These are phyloP conservation scores for Sternarchorhynchus goeldii DNA, from an alignment of 2,797 vertebrate species.

Conservation along the genomic window DNA sequence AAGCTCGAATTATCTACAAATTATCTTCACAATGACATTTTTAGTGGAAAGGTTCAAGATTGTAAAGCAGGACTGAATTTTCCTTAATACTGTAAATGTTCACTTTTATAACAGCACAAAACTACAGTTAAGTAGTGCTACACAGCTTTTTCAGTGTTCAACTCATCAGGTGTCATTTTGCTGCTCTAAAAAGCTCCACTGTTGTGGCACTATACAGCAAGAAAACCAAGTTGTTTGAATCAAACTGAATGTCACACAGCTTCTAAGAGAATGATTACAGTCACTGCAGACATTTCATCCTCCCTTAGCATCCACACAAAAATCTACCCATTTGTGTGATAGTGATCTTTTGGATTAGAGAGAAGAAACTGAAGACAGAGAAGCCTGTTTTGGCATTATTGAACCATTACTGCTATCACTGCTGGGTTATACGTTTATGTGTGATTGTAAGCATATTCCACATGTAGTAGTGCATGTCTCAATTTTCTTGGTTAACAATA, in stretches of 20 bases:
- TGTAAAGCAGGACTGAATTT: constrained; percentile 4
- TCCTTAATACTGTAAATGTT: too few species aligned
- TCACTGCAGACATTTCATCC: constrained; percentile 35
- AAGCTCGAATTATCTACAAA: background rate
- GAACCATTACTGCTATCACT: constrained; percentile 5
- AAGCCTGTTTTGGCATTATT: constrained; percentile 5
- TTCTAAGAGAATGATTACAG: constrained; percentile 42
- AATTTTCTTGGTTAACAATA: background rate
- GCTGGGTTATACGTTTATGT: background rate
- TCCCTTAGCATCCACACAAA: constrained; percentile 23
- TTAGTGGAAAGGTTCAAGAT: background rate
- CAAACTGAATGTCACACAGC: constrained; percentile 49
- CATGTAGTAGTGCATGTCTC: background rate
- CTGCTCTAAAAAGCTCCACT: constrained; percentile 36
- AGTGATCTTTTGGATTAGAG: constrained; percentile 27
- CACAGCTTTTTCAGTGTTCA: constrained; percentile 30
- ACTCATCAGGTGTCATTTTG: constrained; percentile 46
- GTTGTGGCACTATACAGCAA: constrained; percentile 36
- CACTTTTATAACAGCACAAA: background rate
- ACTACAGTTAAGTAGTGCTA: constrained; percentile 32
- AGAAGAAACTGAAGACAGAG: constrained; percentile 10
- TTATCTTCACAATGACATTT: background rate
- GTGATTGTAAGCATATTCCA: background rate
- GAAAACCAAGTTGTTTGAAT: constrained; percentile 47
- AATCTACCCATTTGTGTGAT: constrained; percentile 19